phyloP scores from a whole-genome alignment of 2,888 invertebrate genomes.

The Isoperla grammatica region DNA sequence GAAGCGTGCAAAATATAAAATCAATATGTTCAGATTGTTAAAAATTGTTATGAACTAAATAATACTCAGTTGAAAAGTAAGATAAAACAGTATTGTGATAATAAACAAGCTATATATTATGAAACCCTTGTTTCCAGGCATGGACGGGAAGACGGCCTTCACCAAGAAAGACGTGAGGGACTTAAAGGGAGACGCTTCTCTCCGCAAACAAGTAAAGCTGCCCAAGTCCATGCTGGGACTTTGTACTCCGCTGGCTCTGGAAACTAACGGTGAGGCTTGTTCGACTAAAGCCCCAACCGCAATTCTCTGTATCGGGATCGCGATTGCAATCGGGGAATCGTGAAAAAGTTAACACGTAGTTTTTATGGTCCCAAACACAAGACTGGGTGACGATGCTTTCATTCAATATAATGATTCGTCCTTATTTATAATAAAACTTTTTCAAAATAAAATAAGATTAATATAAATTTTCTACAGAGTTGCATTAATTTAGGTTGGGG shows the following conservation, averaged over 20 bases:
- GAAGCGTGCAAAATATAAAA: too few relatives aligned
- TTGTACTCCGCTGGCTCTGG: slow-evolving; percentile 74
- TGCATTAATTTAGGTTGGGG: too few relatives aligned
- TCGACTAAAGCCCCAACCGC: too few relatives aligned
- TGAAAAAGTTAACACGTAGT: too few relatives aligned
- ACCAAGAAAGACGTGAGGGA: slow-evolving; percentile 69
- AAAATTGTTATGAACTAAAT: neutral
- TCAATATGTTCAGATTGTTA: neutral
- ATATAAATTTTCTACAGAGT: too few relatives aligned
- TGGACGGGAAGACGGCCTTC: slow-evolving; percentile 70
- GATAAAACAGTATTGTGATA: neutral
- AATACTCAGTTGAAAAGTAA: neutral
- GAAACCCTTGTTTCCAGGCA: slow-evolving; percentile 46
- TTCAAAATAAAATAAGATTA: too few relatives aligned
- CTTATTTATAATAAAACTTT: too few relatives aligned
- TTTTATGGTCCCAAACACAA: too few relatives aligned
- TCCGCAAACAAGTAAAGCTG: slow-evolving; percentile 66
- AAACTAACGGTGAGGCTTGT: slow-evolving; percentile 78
- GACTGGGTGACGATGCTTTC: neutral
- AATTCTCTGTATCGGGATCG: too few relatives aligned
- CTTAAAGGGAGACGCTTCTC: slow-evolving; percentile 63
- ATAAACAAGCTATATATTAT: neutral
- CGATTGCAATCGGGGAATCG: too few relatives aligned
- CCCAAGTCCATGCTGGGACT: slow-evolving; percentile 71
- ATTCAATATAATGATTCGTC: neutral